These are phyloP conservation scores for Zootoca vivipara DNA, from an alignment of 2,113 vertebrate genomes.

Conservation along the genomic window DNA sequence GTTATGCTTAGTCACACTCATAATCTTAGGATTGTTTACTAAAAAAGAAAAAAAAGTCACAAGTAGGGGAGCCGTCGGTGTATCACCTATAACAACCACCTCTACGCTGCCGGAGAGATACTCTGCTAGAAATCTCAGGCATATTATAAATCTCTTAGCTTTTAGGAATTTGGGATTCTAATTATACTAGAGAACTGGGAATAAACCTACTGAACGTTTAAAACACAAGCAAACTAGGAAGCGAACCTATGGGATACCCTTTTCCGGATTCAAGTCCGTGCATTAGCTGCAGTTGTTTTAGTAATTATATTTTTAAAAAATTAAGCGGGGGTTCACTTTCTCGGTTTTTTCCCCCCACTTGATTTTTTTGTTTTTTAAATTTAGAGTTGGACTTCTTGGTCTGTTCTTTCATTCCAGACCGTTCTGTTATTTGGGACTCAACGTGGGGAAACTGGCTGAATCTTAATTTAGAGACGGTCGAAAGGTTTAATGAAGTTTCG, in stretches of 20 bases:
- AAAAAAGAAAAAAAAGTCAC: neutral
- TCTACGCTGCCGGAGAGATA: neutral
- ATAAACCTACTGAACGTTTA: neutral
- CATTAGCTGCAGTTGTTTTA: neutral
- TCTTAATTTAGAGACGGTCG: neutral
- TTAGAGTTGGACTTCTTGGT: neutral
- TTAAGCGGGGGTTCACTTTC: too few species aligned
- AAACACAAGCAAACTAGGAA: neutral
- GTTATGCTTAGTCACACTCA: neutral
- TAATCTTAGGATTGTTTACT: neutral
- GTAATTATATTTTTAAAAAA: neutral
- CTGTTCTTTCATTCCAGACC: neutral
- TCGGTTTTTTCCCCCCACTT: too few species aligned
- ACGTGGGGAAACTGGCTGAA: neutral
- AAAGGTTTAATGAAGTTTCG: neutral
- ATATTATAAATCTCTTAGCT: neutral
- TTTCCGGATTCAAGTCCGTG: too few species aligned
- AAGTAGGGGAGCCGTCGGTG: too few species aligned
- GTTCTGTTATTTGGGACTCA: neutral
- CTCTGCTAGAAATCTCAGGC: neutral
- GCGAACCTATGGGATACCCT: fast-evolving
- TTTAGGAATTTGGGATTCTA: neutral
- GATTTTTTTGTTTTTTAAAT: neutral
- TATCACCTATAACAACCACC: neutral
- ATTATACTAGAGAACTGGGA: neutral